Base-by-base conservation (phyloP, 1,140 invertebrate species). In the Aricia agestis region DNA sequence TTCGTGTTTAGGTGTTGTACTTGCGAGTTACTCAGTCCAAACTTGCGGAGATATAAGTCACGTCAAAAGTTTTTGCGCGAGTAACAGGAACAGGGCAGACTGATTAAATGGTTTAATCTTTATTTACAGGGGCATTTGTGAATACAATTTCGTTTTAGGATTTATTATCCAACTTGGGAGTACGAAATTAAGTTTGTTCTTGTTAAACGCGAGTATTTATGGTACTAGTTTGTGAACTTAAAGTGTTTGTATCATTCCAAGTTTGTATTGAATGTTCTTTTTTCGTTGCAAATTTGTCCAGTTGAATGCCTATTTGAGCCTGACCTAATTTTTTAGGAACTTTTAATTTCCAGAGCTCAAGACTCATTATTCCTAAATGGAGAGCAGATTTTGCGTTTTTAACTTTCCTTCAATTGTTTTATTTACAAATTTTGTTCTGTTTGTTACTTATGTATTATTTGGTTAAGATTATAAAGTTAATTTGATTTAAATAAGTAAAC, bases 81-180 rank as follows among this genome's bases (percentile, higher is more conserved):
- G 74, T 75, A 66, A 73, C 70, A 78, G 74, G 74, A 76, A 71
- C 77, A 81, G 82, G 83, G 81, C 75, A 76, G 79, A 80, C 84
- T 86, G 84, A 89, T 86, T 89, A 86, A 87, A 89, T 85, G 83
- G 81, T 86, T 85, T 88, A 86, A 90, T 86, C 85, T 88, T 87
- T 90, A 89, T 89, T 86, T 87, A 89, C 85, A 80, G 79, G 77
- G 78, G 82, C 80, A 83, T 86, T 79, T 85, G 82, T 85, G 74
- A 72, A 73, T 78, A 83, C 77, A 82, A 84, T 87, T 87, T 82
- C 82, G 80, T 82, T 82, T 82, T 74, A 72, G 78, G 78, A 90
- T 90, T 90, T 88, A 90, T 87, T 78, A 81, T 77, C 68, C 66
- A 85, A 88, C 75, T 86, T 87, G 84, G 84, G 85, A 82, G 79